Conservation (phyloP, 2,113 vertebrate species). For the Anarrhichthys ocellatus region DNA sequence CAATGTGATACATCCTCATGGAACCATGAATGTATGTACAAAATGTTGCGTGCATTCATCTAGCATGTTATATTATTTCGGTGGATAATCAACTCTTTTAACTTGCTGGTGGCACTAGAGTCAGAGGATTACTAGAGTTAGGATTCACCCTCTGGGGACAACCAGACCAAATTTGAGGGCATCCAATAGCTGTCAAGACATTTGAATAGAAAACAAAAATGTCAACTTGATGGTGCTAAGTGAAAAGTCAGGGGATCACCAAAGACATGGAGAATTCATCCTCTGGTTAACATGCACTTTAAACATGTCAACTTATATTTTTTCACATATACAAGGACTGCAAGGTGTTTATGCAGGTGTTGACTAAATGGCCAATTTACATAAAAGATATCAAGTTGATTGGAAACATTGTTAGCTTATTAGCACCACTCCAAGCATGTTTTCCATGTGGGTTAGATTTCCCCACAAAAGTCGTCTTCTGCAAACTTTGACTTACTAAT, state of each 20-base stretch:
- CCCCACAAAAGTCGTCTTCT: background rate
- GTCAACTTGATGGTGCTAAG: background rate
- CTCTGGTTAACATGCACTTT: background rate
- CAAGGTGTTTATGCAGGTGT: background rate
- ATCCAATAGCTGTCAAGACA: background rate
- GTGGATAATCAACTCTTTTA: background rate
- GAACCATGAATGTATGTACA: background rate
- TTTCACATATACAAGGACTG: background rate
- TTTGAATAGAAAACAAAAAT: background rate
- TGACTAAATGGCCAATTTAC: background rate
- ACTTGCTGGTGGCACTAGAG: background rate
- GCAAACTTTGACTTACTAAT: constrained; percentile 6
- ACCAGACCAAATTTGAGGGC: background rate
- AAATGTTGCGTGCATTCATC: too few species aligned
- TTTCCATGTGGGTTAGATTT: background rate
- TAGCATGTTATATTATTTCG: background rate
- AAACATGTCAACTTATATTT: background rate
- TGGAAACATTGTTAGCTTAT: background rate
- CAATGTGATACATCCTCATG: background rate
- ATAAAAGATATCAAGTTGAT: background rate
- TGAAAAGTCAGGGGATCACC: background rate
- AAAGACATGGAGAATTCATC: background rate
- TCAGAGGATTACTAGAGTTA: background rate
- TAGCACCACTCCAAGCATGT: background rate
- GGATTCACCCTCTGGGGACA: background rate